Evolutionary conservation across 2,797 vertebrate genomes (phyloP).

Genomic region (Chaunax sp.): DNA sequence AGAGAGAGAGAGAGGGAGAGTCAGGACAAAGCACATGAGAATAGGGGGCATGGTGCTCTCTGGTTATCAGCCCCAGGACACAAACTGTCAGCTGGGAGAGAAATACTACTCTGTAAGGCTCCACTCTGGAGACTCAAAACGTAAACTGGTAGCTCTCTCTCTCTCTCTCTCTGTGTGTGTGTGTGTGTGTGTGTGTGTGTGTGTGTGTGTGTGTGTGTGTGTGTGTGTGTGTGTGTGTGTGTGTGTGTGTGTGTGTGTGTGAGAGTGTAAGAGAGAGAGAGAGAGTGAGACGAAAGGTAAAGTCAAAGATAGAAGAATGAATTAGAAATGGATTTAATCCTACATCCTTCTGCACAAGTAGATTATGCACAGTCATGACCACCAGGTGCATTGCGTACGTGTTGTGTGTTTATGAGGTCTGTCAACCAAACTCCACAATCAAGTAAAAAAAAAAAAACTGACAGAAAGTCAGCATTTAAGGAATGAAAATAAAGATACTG

Average conservation of each 20-base stretch:
- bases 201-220: conserved; percentile 13
- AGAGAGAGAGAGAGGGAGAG: neutral
- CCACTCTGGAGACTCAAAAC: conserved; percentile 48
- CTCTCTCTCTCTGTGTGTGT: conserved; percentile 9
- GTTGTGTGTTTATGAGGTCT: conserved; percentile 10
- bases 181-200: conserved; percentile 23
- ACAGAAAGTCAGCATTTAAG: conserved; percentile 5
- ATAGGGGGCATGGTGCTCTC: conserved; percentile 38
- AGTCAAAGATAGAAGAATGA: conserved; percentile 21
- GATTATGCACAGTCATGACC: conserved; percentile 58
- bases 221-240: conserved; percentile 2
- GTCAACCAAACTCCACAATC: neutral
- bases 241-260: conserved; percentile 11
- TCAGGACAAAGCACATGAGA: conserved; percentile 42
- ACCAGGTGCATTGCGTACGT: conserved; percentile 15
- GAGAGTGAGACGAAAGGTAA: neutral
- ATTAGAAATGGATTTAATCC: conserved; percentile 49
- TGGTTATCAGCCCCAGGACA: conserved; percentile 68
- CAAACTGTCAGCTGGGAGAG: conserved; percentile 78
- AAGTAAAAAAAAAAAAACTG: conserved; percentile 5
- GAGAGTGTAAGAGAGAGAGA: neutral
- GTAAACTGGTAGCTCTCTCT: conserved; percentile 37
- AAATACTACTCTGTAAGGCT: conserved; percentile 60
- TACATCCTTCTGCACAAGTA: conserved; percentile 18
- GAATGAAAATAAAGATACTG: conserved; percentile 5